Percentiles rank a stretch among this genome's conserved stretches.
Evolutionary conservation across 2,113 vertebrate species (phyloP).

Genomic region (Catharus bicknelli): DNA sequence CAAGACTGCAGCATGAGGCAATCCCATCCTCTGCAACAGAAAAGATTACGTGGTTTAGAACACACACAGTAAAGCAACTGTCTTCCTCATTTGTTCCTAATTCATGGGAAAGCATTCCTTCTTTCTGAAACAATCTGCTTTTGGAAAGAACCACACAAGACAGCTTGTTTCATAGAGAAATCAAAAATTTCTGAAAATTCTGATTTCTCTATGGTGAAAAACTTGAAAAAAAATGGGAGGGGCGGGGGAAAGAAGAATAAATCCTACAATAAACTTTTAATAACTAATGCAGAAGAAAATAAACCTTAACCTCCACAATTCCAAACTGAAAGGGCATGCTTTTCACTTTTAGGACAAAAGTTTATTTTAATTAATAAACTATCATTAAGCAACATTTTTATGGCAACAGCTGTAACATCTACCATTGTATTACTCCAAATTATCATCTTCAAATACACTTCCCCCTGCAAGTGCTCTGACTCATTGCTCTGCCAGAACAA

Average conservation of each 20-base stretch:
- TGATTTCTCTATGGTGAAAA: background rate
- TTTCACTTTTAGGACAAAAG: background rate
- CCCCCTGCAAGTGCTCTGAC: background rate
- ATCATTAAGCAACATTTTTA: background rate
- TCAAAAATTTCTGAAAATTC: background rate
- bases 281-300: background rate
- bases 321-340: background rate
- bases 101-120: background rate
- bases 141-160: background rate
- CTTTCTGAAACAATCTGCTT: background rate
- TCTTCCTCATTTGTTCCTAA: background rate
- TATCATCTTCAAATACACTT: background rate
- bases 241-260: background rate
- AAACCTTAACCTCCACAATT: background rate
- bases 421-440: background rate
- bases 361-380: background rate
- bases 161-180: background rate
- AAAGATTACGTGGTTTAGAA: background rate
- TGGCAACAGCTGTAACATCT: background rate
- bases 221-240: background rate
- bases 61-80: background rate
- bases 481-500: background rate
- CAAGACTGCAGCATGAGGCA: slow-evolving; percentile 68
- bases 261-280: background rate
- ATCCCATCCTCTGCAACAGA: slow-evolving; percentile 59